These are phyloP conservation scores for Astropecten irregularis DNA, from an alignment of 53 echinoderm and acorn worm genomes.

Conservation along the genomic window DNA sequence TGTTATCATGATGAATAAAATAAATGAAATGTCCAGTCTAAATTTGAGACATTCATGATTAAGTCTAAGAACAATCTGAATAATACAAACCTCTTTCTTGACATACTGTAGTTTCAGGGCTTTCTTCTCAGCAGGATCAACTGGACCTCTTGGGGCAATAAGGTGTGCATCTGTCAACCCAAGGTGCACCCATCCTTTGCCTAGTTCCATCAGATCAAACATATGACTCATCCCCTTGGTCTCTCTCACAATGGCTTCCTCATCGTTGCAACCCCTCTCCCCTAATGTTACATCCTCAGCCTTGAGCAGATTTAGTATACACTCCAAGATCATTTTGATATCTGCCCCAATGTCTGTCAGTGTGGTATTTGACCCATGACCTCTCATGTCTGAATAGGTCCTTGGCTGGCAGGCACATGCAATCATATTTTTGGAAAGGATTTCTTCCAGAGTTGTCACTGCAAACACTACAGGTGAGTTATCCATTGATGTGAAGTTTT, in stretches of 20 bases:
- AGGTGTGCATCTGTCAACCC: constrained; percentile 72
- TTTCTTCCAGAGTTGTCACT: neutral
- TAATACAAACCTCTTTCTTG: constrained; percentile 72
- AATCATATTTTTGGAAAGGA: neutral
- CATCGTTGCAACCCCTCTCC: neutral
- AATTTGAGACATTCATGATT: too few relatives aligned
- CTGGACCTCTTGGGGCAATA: constrained; percentile 81
- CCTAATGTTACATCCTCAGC: neutral
- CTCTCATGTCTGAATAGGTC: neutral
- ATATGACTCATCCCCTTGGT: neutral
- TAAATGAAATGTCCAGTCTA: too few relatives aligned
- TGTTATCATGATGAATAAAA: too few relatives aligned
- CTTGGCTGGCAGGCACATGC: neutral
- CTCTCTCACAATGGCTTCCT: neutral
- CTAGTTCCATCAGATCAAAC: constrained; percentile 34
- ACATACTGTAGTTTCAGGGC: constrained; percentile 74
- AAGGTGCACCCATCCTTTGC: constrained; percentile 74
- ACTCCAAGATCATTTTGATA: neutral
- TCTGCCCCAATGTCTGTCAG: neutral
- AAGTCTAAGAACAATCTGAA: neutral
- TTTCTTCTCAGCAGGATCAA: constrained; percentile 91
- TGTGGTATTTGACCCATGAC: neutral
- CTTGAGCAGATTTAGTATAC: neutral
- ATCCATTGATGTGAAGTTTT: neutral
- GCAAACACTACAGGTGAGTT: neutral